Evolutionary conservation across 2,888 invertebrate genomes (phyloP), one percentile per base, ranked within the genome.

Genomic region (Standfussiana lucernea): DNA sequence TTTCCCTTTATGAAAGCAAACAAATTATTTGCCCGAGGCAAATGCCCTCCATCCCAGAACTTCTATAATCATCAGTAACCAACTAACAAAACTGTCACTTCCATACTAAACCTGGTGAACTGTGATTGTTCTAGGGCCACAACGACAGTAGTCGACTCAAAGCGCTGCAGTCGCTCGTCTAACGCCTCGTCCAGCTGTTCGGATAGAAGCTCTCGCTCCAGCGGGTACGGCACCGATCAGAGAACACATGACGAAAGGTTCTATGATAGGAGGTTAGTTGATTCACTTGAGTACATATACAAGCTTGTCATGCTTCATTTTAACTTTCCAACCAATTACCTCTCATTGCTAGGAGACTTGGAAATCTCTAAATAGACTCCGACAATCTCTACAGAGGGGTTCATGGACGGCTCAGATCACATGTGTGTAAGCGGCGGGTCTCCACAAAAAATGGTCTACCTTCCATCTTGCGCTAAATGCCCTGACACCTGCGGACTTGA

Each of bases 161-260:
- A 96, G 90, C 93, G 96, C 18, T 94, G 94, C 72, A 97, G 95
- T 88, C 93, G 96, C 67, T 95, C 94, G 0, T 97, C 97, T 45
- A 96, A 95, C 82, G 94, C 96, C 0, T 97, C 96, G 0, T 96
- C 96, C 62, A 95, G 96, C 89, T 93, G 95, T 80, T 96, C 96
- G 0, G 96, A 96, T 69, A 92, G 94, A 59, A 96, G 95, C 75
- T 96, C 96, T 35, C 90, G 96, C 47, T 97, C 97, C 59, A 96
- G 97, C 80, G 97, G 97, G 6, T 97, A 96, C 83, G 94, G 95
- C 35, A 96, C 96, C 70, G 94, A 93, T 61, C 95, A 93, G 82
- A 92, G 95, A 64, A 90, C 94, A 35, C 92, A 91, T 15, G 96
- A 96, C 59, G 96, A 96, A 76, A 91, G 91, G 50, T 95, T 91